Conservation (phyloP, 2,797 vertebrate species). For the Falco concolor region DNA sequence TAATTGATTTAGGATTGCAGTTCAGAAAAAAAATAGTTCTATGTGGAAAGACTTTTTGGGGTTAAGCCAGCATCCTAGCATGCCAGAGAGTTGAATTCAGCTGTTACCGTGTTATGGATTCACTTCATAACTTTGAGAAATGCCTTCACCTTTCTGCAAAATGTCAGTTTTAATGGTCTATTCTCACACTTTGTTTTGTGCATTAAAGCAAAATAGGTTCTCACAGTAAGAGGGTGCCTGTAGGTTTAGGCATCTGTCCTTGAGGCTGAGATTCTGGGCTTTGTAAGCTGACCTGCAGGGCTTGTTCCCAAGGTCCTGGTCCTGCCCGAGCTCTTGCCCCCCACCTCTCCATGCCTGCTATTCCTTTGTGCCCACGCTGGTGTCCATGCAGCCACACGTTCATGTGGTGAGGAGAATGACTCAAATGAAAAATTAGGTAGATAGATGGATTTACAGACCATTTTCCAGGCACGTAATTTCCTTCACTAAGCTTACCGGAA, state of each 20-base stretch:
- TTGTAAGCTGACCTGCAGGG: not conserved
- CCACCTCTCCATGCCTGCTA: not conserved
- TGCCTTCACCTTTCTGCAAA: not conserved
- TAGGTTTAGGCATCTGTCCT: not conserved
- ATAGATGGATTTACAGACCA: not conserved
- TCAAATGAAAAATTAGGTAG: not conserved
- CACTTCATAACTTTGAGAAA: not conserved
- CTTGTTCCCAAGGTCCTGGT: not conserved
- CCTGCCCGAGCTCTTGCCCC: not conserved
- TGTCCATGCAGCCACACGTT: not conserved
- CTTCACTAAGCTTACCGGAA: not conserved
- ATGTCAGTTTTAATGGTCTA: not conserved
- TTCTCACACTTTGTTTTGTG: not conserved
- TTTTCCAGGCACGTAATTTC: not conserved
- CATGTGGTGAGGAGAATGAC: not conserved
- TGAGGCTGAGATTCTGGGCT: not conserved
- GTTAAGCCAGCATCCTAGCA: not conserved
- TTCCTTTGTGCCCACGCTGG: not conserved
- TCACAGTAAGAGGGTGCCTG: not conserved
- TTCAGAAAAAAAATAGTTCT: not conserved
- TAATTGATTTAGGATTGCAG: not conserved
- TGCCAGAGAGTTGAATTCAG: not conserved
- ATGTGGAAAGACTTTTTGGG: not conserved
- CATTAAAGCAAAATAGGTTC: not conserved
- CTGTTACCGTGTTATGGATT: not conserved